phyloP scores from a whole-genome alignment of 2,888 invertebrate species.

The Sepioteuthis lessoniana region DNA sequence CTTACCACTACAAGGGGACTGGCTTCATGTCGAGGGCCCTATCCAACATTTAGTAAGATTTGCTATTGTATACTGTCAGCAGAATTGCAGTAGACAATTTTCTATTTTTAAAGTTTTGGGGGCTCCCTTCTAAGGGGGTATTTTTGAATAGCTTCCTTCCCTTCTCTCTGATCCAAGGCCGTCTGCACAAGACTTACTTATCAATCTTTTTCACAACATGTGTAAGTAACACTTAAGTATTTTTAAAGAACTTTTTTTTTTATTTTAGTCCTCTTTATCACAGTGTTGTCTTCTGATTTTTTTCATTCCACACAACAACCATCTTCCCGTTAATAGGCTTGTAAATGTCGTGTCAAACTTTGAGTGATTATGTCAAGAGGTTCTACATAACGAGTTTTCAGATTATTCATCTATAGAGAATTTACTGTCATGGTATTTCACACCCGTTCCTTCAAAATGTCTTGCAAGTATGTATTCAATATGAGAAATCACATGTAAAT shows the following conservation, averaged over 20 bases:
- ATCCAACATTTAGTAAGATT: too few species aligned
- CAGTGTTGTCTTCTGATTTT: not conserved
- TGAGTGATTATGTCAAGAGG: not conserved
- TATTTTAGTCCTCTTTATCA: not conserved
- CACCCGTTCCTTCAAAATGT: not conserved
- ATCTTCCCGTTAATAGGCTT: constrained; percentile 11
- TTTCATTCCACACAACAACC: constrained; percentile 6
- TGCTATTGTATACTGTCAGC: too few species aligned
- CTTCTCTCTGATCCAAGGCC: too few species aligned
- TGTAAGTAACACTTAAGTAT: not conserved
- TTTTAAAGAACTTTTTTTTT: not conserved
- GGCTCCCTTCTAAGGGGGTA: not conserved
- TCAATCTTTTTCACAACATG: not conserved
- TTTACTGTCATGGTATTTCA: not conserved
- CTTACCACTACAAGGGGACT: too few species aligned
- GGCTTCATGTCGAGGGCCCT: too few species aligned
- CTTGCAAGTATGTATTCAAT: not conserved
- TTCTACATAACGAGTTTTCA: not conserved
- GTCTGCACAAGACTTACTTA: not conserved
- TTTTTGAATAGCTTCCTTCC: not conserved
- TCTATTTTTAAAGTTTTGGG: too few species aligned
- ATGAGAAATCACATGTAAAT: not conserved
- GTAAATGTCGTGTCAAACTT: not conserved
- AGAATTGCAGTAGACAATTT: too few species aligned
- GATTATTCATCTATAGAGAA: constrained; percentile 11